Evolutionary conservation across 2,113 vertebrate species (phyloP).

Genomic region (Urocynchramus pylzowi): DNA sequence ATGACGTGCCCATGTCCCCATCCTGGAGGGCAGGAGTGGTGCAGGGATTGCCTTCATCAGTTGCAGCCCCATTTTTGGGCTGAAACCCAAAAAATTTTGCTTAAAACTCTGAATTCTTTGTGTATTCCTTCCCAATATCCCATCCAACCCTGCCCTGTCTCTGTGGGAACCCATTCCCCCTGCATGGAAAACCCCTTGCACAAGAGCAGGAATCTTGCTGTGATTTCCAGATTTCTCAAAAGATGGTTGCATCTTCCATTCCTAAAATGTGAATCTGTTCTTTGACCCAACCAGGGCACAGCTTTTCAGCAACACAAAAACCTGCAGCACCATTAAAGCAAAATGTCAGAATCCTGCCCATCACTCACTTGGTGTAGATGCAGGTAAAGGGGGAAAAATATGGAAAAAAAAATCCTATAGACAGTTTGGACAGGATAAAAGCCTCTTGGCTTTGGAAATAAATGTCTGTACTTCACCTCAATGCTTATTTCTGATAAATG

Average conservation of each 20-base stretch:
- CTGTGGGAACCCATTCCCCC: background rate
- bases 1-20: too few relatives aligned
- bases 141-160: background rate
- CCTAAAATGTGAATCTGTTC: background rate
- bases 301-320: background rate
- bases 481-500: slow-evolving; percentile 20
- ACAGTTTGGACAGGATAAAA: slow-evolving; percentile 16
- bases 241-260: background rate
- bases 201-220: background rate
- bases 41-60: too few relatives aligned
- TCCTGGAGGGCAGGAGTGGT: too few relatives aligned
- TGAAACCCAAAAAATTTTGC: too few relatives aligned
- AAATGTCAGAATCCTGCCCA: background rate
- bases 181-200: background rate
- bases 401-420: background rate
- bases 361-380: background rate
- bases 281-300: background rate
- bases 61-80: too few relatives aligned
- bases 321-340: background rate
- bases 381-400: background rate
- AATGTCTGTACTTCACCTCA: background rate
- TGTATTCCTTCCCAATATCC: background rate
- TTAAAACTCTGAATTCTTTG: too few relatives aligned
- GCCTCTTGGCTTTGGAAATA: background rate
- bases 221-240: background rate